These are phyloP conservation scores for Xestia rhomboidea DNA, from an alignment of 2,888 invertebrate genomes.

Conservation along the genomic window DNA sequence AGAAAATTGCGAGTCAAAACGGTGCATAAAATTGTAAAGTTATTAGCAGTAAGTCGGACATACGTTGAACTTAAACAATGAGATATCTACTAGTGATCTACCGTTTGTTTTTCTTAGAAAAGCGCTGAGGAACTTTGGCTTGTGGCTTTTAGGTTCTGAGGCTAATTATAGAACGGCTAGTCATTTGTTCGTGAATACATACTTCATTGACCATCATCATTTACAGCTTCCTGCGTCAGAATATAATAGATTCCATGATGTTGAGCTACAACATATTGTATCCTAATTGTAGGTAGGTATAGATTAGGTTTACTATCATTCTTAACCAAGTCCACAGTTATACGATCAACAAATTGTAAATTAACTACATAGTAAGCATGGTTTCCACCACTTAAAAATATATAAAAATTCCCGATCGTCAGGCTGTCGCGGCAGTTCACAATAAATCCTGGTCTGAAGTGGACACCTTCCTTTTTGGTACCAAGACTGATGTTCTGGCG, in stretches of 20 bases:
- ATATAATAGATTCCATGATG: background rate
- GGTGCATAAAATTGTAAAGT: conserved; percentile 42
- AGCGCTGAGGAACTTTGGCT: background rate
- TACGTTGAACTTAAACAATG: conserved; percentile 40
- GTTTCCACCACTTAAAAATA: conserved; percentile 27
- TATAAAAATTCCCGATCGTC: conserved; percentile 21
- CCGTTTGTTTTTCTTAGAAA: conserved; percentile 45
- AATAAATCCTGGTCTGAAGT: conserved; percentile 43
- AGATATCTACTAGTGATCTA: conserved; percentile 24
- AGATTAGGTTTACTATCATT: background rate
- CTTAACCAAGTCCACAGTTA: conserved; percentile 2
- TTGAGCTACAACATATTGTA: background rate
- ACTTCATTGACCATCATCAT: background rate
- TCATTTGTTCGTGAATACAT: background rate
- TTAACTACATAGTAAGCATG: background rate
- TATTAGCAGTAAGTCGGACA: conserved; percentile 42
- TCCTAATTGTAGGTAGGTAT: background rate
- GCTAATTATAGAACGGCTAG: conserved; percentile 7
- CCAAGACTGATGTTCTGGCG: conserved; percentile 36
- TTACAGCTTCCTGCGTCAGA: background rate
- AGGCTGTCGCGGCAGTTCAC: conserved; percentile 26
- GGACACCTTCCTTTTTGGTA: conserved; percentile 57
- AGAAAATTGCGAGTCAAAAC: conserved; percentile 41
- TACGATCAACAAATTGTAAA: background rate
- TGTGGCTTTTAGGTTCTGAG: background rate